Evolutionary conservation across 2,113 vertebrate genomes (phyloP), one percentile per base, ranked within the genome.

Genomic region (Mesocricetus auratus): DNA sequence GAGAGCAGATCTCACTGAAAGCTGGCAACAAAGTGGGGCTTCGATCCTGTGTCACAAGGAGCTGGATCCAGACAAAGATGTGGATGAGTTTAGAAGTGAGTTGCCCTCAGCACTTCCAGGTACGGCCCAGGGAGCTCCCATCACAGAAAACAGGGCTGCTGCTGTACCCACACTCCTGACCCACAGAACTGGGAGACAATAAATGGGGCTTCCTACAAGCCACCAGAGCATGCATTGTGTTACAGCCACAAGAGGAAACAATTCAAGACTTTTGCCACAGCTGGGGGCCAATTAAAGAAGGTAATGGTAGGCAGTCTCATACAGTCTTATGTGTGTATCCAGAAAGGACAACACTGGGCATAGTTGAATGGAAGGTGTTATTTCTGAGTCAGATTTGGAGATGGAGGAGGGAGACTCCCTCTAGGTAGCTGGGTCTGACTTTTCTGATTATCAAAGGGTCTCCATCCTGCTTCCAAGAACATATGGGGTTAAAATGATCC

Each of bases 271-370:
- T 56, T n/a, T 36, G 66, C 24, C n/a, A 26, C n/a, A 62, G 33
- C 39, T 26, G 26, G 56, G 86, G 71, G 53, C 17, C 68, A 21
- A 7, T 24, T 77, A 83, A 45, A 81, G 69, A 79, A 45, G 29
- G 24, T 3, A 64, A 21, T 1, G 0, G 22, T 7, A 2, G 0
- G 16, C 7, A 21, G 77, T 31, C 58, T 91, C 33, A 1, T 2
- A 26, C 58, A 24, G 45, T 3, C 91, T 64, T 42, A 0, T 7
- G 0, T 29, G 29, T 9, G 1, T 5, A 39, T 36, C 50, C 75
- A 56, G 69, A 64, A 77, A 78, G 17, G 31, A 42, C 9, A 45
- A 33, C 7, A 7, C 0, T 6, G 39, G 50, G 15, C 3, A 1
- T 2, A 29, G 86, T 50, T 66, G 56, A 5, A 58, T 4, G 33